Evolutionary conservation across 2,888 invertebrate species (phyloP), one percentile per base, ranked within the genome.

Genomic region (Chamaedrilus cognettii): DNA sequence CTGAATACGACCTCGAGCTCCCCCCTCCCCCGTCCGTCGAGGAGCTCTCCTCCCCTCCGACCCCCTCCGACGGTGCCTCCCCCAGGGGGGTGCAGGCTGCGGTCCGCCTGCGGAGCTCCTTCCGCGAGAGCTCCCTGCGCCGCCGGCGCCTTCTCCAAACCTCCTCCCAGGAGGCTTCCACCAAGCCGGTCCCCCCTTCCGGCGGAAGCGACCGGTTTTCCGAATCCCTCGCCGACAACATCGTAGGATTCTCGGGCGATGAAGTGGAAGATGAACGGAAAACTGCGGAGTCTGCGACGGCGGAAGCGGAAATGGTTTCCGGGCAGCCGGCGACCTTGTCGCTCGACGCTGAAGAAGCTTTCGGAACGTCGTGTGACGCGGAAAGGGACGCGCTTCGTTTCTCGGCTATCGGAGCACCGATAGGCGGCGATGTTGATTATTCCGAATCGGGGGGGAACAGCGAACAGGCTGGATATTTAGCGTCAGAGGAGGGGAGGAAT

Each of bases 1-100:
- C 33, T 7, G 60, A 60, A 33, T 35, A 35, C 42, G 60, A 60
- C 60, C 33, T 23, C 7, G 62, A 62, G 26, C 51, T 62, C 1
- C 62, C 62, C 32, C 62, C 62, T n/a, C 62, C 62, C 7, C 62
- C 62, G 30, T 51, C 62, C 0, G 30, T 51, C n/a, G 62, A 62
- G 32, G 62, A 62, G 32, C 32, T 62, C 30, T 5, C 15, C 19
- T 52, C 55, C 26, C 15, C 26, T 52, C 28, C 28, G 7, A 15
- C 5, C 26, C 28, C 55, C 19, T 52, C 55, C 55, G 26, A 11
- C 28, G 19, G 23, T 19, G 7, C 11, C 55, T 19, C 55, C 26
- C 26, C 55, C 19, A 7, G 15, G 7, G 28, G 23, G 7, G 7
- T 19, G 7, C 42, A 42, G 42, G 11, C 55, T 26, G 55, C 55